Evolutionary conservation across 2,797 vertebrate species (phyloP).

Genomic region (Sebastes aleutianus): DNA sequence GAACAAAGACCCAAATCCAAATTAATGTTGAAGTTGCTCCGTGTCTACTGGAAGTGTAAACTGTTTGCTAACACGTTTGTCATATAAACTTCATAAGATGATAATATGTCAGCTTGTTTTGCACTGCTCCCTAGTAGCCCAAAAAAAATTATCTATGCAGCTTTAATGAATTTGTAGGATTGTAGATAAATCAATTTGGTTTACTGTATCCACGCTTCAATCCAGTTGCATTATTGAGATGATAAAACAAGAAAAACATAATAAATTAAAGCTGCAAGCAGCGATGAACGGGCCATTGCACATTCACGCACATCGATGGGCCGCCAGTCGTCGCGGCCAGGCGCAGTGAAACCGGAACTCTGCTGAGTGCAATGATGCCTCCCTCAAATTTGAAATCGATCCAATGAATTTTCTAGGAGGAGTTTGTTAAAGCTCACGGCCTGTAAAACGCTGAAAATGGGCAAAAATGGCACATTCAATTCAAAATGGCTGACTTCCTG

Average conservation of each 20-base stretch:
- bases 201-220: not conserved
- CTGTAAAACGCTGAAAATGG: too few relatives aligned
- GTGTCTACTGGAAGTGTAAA: not conserved
- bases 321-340: too few relatives aligned
- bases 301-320: too few relatives aligned
- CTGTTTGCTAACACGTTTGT: not conserved
- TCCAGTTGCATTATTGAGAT: not conserved
- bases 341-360: too few relatives aligned
- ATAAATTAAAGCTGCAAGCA: not conserved
- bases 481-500: too few relatives aligned
- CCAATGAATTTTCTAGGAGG: too few relatives aligned
- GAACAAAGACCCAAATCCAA: not conserved
- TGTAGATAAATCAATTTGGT: not conserved
- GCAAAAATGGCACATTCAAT: too few relatives aligned
- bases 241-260: not conserved
- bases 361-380: too few relatives aligned
- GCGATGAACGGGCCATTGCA: too few relatives aligned
- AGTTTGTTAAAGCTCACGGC: too few relatives aligned
- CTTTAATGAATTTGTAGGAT: not conserved
- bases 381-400: too few relatives aligned
- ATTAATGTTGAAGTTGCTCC: not conserved
- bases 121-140: not conserved
- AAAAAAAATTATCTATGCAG: not conserved
- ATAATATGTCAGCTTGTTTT: not conserved
- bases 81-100: not conserved